Percentiles rank a stretch among this genome's conserved stretches.
phyloP scores from a whole-genome alignment of 2,797 vertebrate genomes.

The Acipenser oxyrinchus region DNA sequence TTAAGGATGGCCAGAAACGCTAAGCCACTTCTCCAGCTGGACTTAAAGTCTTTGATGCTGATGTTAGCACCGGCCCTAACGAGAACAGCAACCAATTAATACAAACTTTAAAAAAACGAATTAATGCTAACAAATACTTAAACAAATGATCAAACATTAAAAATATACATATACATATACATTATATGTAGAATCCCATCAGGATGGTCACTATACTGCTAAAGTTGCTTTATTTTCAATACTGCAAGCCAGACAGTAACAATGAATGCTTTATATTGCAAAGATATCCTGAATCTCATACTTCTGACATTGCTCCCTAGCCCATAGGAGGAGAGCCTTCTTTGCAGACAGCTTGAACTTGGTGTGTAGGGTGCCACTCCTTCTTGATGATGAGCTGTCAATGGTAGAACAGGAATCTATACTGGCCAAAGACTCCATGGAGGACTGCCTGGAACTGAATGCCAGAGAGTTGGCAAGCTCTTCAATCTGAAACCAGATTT shows the following conservation, averaged over 20 bases:
- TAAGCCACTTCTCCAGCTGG: slow-evolving; percentile 83
- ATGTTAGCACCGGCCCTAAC: slow-evolving; percentile 56
- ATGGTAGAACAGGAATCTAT: slow-evolving; percentile 57
- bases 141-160: neutral
- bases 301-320: slow-evolving; percentile 79
- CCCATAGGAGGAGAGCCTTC: slow-evolving; percentile 86
- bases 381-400: slow-evolving; percentile 59
- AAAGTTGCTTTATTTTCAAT: no score
- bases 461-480: slow-evolving; percentile 71
- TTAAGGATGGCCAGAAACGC: slow-evolving; percentile 83
- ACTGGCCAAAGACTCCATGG: slow-evolving; percentile 57
- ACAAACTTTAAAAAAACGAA: neutral
- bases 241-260: no score
- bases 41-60: slow-evolving; percentile 80
- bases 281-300: slow-evolving; percentile 23
- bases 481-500: slow-evolving; percentile 67
- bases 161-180: no score
- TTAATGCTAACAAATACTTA: neutral
- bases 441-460: slow-evolving; percentile 65
- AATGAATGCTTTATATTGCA: no score
- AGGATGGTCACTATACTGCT: no score
- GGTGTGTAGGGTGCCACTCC: slow-evolving; percentile 56
- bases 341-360: slow-evolving; percentile 82
- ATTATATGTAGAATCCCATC: neutral
- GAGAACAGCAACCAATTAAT: neutral